Evolutionary conservation across 2,888 invertebrate species (phyloP), one percentile per base, ranked within the genome.

Genomic region (Caenorhabditis drosophilae): DNA sequence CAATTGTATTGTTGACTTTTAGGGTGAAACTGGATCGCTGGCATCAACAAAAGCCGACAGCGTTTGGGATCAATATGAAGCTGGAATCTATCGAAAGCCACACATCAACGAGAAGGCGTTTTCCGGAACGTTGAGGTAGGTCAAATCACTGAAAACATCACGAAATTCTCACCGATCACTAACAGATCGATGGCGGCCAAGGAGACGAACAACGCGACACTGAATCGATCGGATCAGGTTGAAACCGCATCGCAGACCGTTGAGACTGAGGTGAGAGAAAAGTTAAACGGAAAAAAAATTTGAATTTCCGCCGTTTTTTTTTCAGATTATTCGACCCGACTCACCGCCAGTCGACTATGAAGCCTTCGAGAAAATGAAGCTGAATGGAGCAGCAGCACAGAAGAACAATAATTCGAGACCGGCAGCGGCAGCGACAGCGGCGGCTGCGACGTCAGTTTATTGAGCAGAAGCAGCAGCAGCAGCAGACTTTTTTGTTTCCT

Each of bases 291-390:
- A n/a, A 15, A 12, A 7, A 26, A 4, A 16, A 6, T 26, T 26
- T 9, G 7, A 4, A 11, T 23, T 23, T 6, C 20, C 15, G 1
- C n/a, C 16, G 20, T 42, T 38, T 45, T 45, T 20, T 38, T 54
- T 55, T 22, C 46, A 72, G 63, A 64, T 75, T 1, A 59, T 63
- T 12, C 75, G 81, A 18, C 81, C 81, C 7, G 77, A 78, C 25
- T 79, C 80, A 6, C 81, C 81, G 18, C 81, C 81, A 34, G 79
- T 76, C 12, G 81, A 81, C 61, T 81, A 81, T 49, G 80, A 81
- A 25, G 70, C 73, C 0, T 61, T 67, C 26, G 67, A 61, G 25
- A 60, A 56, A 36, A 11, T 67, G 53, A 67, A 67, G 16, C 16
- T 67, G 41, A 57, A 56, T 20, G 60, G 54, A n/a, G n/a, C n/a